phyloP scores from a whole-genome alignment of 2,888 invertebrate genomes.

The Entomobrya multifasciata region DNA sequence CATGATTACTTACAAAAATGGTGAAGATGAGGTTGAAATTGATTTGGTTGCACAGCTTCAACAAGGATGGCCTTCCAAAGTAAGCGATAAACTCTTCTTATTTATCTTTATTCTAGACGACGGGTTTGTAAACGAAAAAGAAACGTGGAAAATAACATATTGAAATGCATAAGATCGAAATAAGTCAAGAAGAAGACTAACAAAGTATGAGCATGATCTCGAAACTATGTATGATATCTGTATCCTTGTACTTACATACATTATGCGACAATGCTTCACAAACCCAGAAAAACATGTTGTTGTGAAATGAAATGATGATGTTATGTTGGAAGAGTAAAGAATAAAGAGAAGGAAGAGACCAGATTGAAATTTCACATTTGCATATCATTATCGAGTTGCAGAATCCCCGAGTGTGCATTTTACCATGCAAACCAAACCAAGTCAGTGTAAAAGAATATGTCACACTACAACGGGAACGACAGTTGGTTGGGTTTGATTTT shows the following conservation, averaged over 20 bases:
- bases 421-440: constrained; percentile 39
- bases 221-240: neutral
- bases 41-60: constrained; percentile 75
- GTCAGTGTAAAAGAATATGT: constrained; percentile 21
- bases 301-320: neutral
- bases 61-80: constrained; percentile 77
- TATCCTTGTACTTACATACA: neutral
- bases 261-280: too few species aligned
- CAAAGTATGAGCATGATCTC: too few species aligned
- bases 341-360: constrained; percentile 21
- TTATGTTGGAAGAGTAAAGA: neutral
- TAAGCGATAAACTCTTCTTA: constrained; percentile 44
- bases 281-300: neutral
- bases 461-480: constrained; percentile 6
- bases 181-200: too few species aligned
- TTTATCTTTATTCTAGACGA: neutral
- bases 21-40: constrained; percentile 74
- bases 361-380: constrained; percentile 72
- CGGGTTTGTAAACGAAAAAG: too few species aligned
- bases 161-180: too few species aligned
- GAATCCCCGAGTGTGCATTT: constrained; percentile 58
- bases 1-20: constrained; percentile 68
- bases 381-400: constrained; percentile 65
- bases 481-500: constrained; percentile 20
- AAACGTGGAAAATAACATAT: too few species aligned